Evolutionary conservation across 2,888 invertebrate species (phyloP).

Genomic region (Scotopteryx bipunctaria): DNA sequence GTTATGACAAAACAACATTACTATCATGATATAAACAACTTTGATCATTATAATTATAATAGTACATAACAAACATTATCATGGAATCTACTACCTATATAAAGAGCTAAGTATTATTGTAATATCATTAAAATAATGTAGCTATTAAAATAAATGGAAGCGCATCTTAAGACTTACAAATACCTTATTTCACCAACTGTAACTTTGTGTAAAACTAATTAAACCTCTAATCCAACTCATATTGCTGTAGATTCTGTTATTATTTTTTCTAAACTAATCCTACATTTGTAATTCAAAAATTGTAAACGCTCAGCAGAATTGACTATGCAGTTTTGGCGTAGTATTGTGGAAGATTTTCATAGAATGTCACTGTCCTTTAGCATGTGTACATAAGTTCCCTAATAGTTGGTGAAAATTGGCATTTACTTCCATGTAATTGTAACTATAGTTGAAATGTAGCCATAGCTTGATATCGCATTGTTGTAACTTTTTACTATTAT

Average conservation of each 20-base stretch:
- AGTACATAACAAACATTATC: no score
- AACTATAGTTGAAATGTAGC: conserved; percentile 4
- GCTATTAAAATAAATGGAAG: background rate
- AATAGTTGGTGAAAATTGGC: conserved; percentile 1
- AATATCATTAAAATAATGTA: conserved; percentile 40
- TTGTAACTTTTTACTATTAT: background rate
- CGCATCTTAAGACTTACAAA: background rate
- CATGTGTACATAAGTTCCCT: no score
- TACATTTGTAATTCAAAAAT: no score
- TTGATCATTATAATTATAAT: no score
- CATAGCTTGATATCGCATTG: conserved; percentile 13
- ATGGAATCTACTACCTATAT: background rate
- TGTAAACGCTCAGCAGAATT: no score
- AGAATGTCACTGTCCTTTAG: no score
- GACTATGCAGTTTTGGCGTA: no score
- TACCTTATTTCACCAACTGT: background rate
- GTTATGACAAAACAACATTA: background rate
- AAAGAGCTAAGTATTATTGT: conserved; percentile 41
- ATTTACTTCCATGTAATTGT: background rate
- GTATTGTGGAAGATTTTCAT: background rate
- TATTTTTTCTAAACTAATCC: no score
- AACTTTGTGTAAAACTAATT: no score
- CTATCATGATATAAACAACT: background rate
- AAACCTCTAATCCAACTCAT: no score
- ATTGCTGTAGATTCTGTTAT: no score